Base-by-base conservation (phyloP, 2,888 invertebrate genomes). In the Crossocerus cetratus region DNA sequence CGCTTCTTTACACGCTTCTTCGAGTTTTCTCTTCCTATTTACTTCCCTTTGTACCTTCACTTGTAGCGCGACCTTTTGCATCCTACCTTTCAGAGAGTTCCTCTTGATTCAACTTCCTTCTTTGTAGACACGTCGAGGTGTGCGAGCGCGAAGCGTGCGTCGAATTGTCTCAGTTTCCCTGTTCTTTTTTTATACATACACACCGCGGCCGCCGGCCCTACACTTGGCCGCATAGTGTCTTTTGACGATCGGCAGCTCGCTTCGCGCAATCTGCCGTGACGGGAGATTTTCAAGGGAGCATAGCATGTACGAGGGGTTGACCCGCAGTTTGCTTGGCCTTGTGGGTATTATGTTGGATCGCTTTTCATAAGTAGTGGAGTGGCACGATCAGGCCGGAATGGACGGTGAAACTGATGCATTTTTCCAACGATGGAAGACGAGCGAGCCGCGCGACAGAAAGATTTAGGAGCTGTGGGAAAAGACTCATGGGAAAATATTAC, bases 211-310 rank as follows among this genome's bases (percentile, higher is more conserved):
- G 43, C 5, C 5, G 11, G n/a, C 22, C 23, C 44, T 61, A 5
- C n/a, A 4, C 22, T 21, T 11, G 16, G 18, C 42, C 42, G 44
- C 54, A 43, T 59, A 56, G 53, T 42, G 45, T 68, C 65, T 14
- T 57, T 62, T 65, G 71, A 72, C 71, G 71, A 76, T 68, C 71
- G 68, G 62, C 62, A 62, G 23, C 54, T 23, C 44, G 55, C 22
- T 32, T 49, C 49, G 8, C n/a, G 18, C 21, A 2, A 42, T 54
- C 42, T 44, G 57, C 18, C 64, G 72, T 45, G 64, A 64, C 59
- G 66, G 54, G 64, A 60, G 66, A 71, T 32, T 44, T 42, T 21
- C n/a, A 16, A 14, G 32, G 49, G 22, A 21, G 53, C 32, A 20
- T 44, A 21, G 53, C 32, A 20, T 44, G 23, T n/a, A 8, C 14